Percentiles rank a stretch among this genome's conserved stretches.
Conservation (phyloP, 2,888 invertebrate species). For the Rosalia funebris region DNA sequence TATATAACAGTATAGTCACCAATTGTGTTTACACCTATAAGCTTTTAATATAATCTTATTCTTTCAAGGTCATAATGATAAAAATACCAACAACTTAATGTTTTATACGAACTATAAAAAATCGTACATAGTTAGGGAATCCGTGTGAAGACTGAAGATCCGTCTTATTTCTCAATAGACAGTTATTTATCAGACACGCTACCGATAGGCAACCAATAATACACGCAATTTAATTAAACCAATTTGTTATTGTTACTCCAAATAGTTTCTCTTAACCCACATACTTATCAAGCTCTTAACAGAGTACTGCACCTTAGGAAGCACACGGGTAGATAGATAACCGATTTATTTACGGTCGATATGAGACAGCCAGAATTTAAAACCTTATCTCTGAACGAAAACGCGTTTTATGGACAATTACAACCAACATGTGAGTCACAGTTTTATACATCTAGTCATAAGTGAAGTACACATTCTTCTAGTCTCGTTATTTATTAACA, state of each 20-base stretch:
- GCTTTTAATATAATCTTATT: too few species aligned
- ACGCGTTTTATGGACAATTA: conserved; percentile 22
- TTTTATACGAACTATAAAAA: neutral
- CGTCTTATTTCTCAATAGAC: too few species aligned
- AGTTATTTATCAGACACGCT: neutral
- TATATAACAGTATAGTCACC: too few species aligned
- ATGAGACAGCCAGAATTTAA: conserved; percentile 12
- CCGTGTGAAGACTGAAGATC: too few species aligned
- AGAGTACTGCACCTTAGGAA: neutral
- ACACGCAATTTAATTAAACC: neutral
- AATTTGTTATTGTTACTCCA: neutral
- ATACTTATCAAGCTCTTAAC: conserved; percentile 5
- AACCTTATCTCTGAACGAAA: conserved; percentile 16
- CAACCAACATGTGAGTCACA: conserved; percentile 28
- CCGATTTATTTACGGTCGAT: neutral
- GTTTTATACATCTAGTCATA: conserved; percentile 28
- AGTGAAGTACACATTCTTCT: conserved; percentile 11
- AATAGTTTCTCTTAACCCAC: conserved; percentile 19
- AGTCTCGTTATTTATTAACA: conserved; percentile 16
- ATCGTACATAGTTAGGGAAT: too few species aligned
- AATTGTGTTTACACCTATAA: too few species aligned
- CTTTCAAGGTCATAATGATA: too few species aligned
- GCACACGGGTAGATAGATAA: neutral
- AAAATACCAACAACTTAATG: neutral
- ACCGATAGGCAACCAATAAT: conserved; percentile 18